These are phyloP conservation scores for Agrotis exclamationis DNA, from an alignment of 2,888 invertebrate species.

Conservation along the genomic window DNA sequence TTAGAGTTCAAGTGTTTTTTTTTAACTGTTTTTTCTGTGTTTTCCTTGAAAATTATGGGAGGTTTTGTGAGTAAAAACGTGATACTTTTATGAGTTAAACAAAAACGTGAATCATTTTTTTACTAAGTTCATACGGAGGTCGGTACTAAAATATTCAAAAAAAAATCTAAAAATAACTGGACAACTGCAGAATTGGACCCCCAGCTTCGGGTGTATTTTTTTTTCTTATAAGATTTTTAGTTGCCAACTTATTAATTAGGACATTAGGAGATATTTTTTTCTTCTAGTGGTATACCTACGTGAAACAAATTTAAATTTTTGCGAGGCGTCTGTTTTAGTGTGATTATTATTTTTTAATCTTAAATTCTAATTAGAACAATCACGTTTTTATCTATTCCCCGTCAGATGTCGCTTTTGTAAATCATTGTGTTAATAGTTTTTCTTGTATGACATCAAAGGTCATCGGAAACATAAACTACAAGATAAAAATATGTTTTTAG, in stretches of 20 bases:
- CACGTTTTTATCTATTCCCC: constrained; percentile 41
- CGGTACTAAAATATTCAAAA: neutral
- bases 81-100: neutral
- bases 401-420: constrained; percentile 59
- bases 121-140: neutral
- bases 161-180: too few species aligned
- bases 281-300: neutral
- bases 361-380: constrained; percentile 42
- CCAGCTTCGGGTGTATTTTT: rapidly evolving
- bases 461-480: constrained; percentile 22
- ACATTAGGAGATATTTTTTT: neutral
- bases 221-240: constrained; percentile 14
- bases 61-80: constrained; percentile 9
- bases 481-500: constrained; percentile 14
- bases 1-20: constrained; percentile 22
- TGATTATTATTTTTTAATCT: neutral
- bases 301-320: neutral
- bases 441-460: constrained; percentile 51
- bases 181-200: neutral
- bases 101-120: neutral
- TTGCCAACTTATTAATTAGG: neutral
- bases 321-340: neutral
- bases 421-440: constrained; percentile 8
- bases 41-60: neutral
- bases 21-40: constrained; percentile 5